Evolutionary conservation across 2,797 vertebrate genomes (phyloP), one percentile per base, ranked within the genome.

Genomic region (Cetoscarus ocellatus): DNA sequence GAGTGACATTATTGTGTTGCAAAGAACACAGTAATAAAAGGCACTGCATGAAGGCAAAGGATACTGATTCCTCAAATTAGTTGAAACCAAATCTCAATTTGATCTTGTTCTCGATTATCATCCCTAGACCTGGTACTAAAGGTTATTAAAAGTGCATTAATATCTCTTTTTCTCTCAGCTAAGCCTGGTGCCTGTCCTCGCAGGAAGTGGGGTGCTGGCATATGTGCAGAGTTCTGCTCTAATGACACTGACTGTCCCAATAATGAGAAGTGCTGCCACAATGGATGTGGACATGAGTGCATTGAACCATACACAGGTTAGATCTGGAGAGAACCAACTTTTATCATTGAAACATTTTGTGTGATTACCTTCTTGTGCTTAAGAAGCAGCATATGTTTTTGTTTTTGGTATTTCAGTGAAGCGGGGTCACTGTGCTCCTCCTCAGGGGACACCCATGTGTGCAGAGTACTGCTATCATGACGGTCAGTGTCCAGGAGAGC

Each of bases 401-500:
- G 13, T 81, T 4, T 75, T 44, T 61, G 54, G 60, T 64, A 9
- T 45, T 0, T 7, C 78, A 95, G 94, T 94, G 84, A 95, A 94
- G 76, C 88, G 38, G 3, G 93, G 94, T 8, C 81, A 85, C 57
- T 95, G 95, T 36, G 35, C 86, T 6, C 39, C 54, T 18, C 90
- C 91, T 12, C 80, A 85, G 61, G 75, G 86, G 40, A 93, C 92
- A 11, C 63, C 65, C 5, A 90, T 92, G 89, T 95, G 93, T 76
- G 93, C 92, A 0, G 91, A 92, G 80, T 92, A 76, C 84, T 96
- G 94, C 70, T 86, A 91, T 53, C 92, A 94, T 7, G 94, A 95
- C 3, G 93, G 92, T 15, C 77, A 95, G 69, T 95, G 94, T 79
- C 88, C 93, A 3, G 91, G 63, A 9, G 83, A 90, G 61, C 88